Conservation (phyloP, 1,140 invertebrate genomes). For the Nylanderia fulva region DNA sequence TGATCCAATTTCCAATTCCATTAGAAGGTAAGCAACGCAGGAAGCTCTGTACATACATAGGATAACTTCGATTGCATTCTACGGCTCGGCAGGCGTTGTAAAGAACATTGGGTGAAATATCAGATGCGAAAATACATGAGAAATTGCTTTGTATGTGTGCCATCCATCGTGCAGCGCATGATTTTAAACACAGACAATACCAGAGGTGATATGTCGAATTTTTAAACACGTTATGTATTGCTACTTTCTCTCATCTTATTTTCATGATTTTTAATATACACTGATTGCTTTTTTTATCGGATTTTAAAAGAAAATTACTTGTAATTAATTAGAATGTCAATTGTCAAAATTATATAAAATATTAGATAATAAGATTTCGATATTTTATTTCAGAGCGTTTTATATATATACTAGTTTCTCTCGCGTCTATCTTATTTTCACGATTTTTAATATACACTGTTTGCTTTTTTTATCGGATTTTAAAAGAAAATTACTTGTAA, state of each 20-base stretch:
- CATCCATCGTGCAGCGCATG: background rate
- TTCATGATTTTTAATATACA: background rate
- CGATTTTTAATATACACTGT: background rate
- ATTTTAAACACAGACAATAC: background rate
- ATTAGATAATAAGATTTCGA: background rate
- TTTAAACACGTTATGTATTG: background rate
- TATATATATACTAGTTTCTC: background rate
- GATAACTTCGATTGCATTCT: slow-evolving; percentile 47
- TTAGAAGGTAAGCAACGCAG: slow-evolving; percentile 58
- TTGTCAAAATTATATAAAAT: slow-evolving; percentile 5
- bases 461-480: background rate
- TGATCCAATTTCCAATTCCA: slow-evolving; percentile 71
- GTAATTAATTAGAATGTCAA: background rate
- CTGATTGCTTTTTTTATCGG: background rate
- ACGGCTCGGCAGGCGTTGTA: slow-evolving; percentile 12
- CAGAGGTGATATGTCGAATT: background rate
- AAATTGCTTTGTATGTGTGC: background rate
- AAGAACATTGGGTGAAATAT: slow-evolving; percentile 55
- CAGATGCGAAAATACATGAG: slow-evolving; percentile 15
- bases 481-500: background rate
- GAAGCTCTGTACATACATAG: slow-evolving; percentile 24
- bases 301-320: background rate
- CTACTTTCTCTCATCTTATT: background rate
- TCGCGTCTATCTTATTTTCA: background rate
- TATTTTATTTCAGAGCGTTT: background rate